A percentile compares a stretch with the other conserved stretches of the same genome.
Conservation (phyloP, 2,888 invertebrate genomes). For the Sericinus montela region DNA sequence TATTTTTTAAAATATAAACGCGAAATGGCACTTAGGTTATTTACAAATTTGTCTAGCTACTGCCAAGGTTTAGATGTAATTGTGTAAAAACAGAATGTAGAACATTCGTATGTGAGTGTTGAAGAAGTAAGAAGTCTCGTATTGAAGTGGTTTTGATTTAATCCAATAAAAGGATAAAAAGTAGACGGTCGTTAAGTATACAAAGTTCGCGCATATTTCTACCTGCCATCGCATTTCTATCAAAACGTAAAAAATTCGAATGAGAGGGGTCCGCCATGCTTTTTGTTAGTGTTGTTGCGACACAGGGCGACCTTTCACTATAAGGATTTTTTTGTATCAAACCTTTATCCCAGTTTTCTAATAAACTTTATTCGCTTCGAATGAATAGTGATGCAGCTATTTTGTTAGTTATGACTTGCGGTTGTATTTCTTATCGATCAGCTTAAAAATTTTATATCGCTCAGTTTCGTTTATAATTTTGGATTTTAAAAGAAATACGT, state of each 20-base stretch:
- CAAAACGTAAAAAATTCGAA: constrained; percentile 60
- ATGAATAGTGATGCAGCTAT: constrained; percentile 33
- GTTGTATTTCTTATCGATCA: constrained; percentile 14
- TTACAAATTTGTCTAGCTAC: background rate
- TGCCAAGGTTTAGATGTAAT: background rate
- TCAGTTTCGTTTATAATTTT: background rate
- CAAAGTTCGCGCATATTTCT: constrained; percentile 62
- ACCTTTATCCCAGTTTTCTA: constrained; percentile 68
- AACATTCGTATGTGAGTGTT: too few relatives aligned
- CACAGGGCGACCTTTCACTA: constrained; percentile 68
- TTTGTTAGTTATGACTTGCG: constrained; percentile 30
- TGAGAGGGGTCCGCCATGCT: constrained; percentile 65
- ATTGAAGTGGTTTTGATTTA: constrained; percentile 20
- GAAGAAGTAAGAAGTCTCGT: too few relatives aligned
- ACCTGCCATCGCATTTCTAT: constrained; percentile 67
- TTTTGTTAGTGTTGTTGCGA: constrained; percentile 64
- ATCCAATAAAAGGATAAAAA: constrained; percentile 25
- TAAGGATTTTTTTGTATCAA: constrained; percentile 61
- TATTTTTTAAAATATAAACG: too few relatives aligned
- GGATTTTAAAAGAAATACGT: background rate
- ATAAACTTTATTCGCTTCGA: constrained; percentile 72
- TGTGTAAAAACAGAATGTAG: too few relatives aligned
- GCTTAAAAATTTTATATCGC: constrained; percentile 12
- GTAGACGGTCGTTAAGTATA: constrained; percentile 30
- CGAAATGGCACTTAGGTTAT: too few relatives aligned